phyloP scores from a whole-genome alignment of 2,797 vertebrate species.

The Tympanoctomys barrerae region DNA sequence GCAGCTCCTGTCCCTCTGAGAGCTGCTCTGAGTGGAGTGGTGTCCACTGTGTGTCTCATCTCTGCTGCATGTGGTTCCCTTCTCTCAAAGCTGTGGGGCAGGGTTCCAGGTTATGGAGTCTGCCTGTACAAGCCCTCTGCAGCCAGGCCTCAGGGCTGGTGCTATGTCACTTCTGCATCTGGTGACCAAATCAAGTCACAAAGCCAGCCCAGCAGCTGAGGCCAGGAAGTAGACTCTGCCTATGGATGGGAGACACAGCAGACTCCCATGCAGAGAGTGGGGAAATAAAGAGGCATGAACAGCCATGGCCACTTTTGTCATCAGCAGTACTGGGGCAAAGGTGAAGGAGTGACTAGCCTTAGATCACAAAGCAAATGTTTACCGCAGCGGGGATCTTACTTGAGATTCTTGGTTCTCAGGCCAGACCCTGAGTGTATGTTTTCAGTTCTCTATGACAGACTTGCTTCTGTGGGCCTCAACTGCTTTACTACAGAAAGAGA shows the following conservation, averaged over 20 bases:
- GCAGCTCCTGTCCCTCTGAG: not conserved
- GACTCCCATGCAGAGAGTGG: not conserved
- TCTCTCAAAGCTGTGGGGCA: not conserved
- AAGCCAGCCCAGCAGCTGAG: not conserved
- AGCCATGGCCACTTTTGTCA: not conserved
- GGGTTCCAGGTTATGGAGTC: not conserved
- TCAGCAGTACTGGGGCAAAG: not conserved
- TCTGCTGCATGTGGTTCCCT: not conserved
- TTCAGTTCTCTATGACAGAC: not conserved
- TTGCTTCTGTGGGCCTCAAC: not conserved
- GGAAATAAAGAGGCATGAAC: not conserved
- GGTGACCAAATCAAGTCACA: not conserved
- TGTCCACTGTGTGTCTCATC: not conserved
- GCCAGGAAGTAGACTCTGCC: not conserved
- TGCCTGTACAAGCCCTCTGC: not conserved
- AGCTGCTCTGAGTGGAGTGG: not conserved
- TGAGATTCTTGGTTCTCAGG: not conserved
- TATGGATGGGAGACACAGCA: not conserved
- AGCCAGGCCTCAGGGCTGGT: not conserved
- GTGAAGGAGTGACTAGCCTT: not conserved
- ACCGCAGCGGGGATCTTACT: not conserved
- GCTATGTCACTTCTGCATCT: not conserved
- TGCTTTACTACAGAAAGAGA: conserved; percentile 17
- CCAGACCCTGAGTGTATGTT: not conserved
- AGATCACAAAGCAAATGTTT: not conserved